These are phyloP conservation scores for Bombus waltoni DNA, from an alignment of 1,140 invertebrate genomes.

Conservation along the genomic window DNA sequence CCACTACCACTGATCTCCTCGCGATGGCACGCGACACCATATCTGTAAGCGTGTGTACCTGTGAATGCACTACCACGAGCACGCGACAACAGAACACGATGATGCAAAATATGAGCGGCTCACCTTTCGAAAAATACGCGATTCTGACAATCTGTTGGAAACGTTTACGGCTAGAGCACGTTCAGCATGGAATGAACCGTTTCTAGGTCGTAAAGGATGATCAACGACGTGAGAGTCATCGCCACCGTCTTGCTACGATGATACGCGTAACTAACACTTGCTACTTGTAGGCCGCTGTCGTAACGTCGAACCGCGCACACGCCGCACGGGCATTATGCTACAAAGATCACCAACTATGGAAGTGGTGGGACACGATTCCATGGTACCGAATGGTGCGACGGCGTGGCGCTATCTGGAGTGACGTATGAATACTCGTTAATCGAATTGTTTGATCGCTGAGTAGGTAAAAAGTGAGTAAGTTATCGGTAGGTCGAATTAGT, in stretches of 20 bases:
- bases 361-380: constrained; percentile 54
- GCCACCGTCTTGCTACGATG: constrained; percentile 55
- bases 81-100: background rate
- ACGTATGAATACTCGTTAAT: constrained; percentile 33
- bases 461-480: background rate
- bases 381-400: constrained; percentile 40
- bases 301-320: constrained; percentile 74
- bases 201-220: constrained; percentile 24
- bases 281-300: constrained; percentile 54
- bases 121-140: constrained; percentile 55
- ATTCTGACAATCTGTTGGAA: constrained; percentile 46
- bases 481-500: background rate
- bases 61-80: background rate
- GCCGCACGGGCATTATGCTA: constrained; percentile 70
- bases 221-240: constrained; percentile 62
- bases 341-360: constrained; percentile 77
- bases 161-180: background rate
- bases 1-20: constrained; percentile 28
- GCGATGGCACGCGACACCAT: constrained; percentile 25
- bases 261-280: constrained; percentile 64
- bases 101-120: constrained; percentile 43
- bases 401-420: constrained; percentile 76
- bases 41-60: constrained; percentile 16
- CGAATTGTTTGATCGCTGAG: background rate
- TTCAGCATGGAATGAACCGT: constrained; percentile 19